Evolutionary conservation across 2,797 vertebrate species (phyloP).

Genomic region (Silurus aristotelis): DNA sequence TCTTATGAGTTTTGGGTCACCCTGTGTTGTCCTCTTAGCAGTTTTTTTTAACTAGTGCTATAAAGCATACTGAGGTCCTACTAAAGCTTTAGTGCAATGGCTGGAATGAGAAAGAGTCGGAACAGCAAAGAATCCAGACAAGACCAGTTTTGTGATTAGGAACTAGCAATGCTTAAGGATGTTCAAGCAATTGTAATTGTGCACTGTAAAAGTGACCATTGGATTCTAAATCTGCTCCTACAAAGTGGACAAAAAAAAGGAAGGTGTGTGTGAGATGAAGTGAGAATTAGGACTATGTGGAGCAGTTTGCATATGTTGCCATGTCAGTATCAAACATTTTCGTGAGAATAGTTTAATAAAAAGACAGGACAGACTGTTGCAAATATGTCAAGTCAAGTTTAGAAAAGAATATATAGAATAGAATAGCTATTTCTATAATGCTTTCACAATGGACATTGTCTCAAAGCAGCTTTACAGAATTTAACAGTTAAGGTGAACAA

Average conservation of each 20-base stretch:
- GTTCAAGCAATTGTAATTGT: not conserved
- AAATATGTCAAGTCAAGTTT: not conserved
- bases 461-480: no score
- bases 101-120: not conserved
- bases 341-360: not conserved
- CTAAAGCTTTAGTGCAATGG: not conserved
- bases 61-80: not conserved
- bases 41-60: not conserved
- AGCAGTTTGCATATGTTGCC: not conserved
- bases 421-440: no score
- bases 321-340: not conserved
- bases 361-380: not conserved
- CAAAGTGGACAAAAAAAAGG: not conserved
- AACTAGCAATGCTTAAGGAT: not conserved
- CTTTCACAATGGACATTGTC: no score
- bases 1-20: not conserved
- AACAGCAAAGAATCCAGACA: not conserved
- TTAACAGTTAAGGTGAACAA: no score
- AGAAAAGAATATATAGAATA: no score
- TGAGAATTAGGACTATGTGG: not conserved
- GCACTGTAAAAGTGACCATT: not conserved
- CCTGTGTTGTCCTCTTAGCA: not conserved
- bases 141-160: not conserved
- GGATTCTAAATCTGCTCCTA: not conserved
- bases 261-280: not conserved